Evolutionary conservation across 2,113 vertebrate genomes (phyloP), one percentile per base, ranked within the genome.

Genomic region (Phasianus colchicus): DNA sequence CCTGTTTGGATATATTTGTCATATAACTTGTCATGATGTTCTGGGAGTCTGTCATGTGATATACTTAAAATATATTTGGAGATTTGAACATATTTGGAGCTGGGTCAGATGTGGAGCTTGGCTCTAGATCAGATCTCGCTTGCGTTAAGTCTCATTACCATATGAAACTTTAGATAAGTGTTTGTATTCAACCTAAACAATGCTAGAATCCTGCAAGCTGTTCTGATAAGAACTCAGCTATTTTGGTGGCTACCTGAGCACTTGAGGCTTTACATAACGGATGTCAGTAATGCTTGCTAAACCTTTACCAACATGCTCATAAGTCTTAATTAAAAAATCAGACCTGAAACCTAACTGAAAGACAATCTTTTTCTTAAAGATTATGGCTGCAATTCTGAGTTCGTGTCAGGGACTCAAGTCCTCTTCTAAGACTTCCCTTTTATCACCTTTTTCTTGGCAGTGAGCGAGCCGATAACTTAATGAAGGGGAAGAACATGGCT

Each of bases 101-200:
- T 92, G 61, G 63, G 72, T 96, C 89, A 94, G 83, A 91, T 93
- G 79, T 81, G 50, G 81, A 87, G 70, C 54, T 96, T 96, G 92
- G 93, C 93, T 89, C 48, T 69, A 36, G 75, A 77, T 92, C 96
- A 93, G 67, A 94, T 93, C 80, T 89, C 72, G 77, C 81, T 95
- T 89, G 73, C 25, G 4, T 93, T 83, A 90, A 92, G 61, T 79
- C 89, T 94, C 84, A 80, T 57, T 88, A 82, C 0, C 11, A 76
- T 89, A 80, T 86, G 89, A 96, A 96, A 96, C 67, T 48, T 47
- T 94, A 83, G 63, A 92, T 40, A 72, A 55, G 89, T 66, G 52
- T 94, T 91, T 96, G 61, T 83, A 77, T 92, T 95, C 91, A 92
- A 89, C 94, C 93, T 86, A 93, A 97, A 92, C 91, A 93, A 74